These are phyloP conservation scores for Phodopus roborovskii DNA, from an alignment of 2,113 vertebrate genomes.

Conservation along the genomic window DNA sequence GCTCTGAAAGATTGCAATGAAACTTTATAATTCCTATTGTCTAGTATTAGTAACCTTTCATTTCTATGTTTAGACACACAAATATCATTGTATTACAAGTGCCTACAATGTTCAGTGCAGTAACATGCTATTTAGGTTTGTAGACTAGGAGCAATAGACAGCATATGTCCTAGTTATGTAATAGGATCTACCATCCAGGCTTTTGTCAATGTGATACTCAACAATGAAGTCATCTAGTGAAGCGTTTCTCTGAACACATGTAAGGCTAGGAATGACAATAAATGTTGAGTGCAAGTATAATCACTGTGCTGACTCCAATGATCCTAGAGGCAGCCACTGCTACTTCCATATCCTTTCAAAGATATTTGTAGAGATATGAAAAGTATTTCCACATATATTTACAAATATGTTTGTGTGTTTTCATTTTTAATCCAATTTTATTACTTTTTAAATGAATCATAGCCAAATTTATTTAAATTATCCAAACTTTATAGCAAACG, in stretches of 20 bases:
- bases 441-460: constrained; percentile 75
- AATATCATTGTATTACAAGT: neutral
- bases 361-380: neutral
- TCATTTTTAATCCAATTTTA: neutral
- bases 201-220: neutral
- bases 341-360: neutral
- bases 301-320: neutral
- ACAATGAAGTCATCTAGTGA: neutral
- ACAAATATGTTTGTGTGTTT: neutral
- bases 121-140: neutral
- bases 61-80: neutral
- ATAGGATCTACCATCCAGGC: neutral
- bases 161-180: neutral
- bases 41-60: neutral
- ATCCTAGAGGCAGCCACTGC: neutral
- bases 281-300: neutral
- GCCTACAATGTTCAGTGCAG: neutral
- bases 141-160: neutral
- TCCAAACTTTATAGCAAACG: constrained; percentile 64
- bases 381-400: neutral
- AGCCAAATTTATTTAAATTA: constrained; percentile 88
- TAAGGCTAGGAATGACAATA: no score
- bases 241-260: neutral
- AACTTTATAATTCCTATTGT: neutral
- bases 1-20: neutral